Percentiles rank a stretch among this genome's conserved stretches.
Evolutionary conservation across 2,888 invertebrate species (phyloP).

Genomic region (Ischnus inquisitorius): DNA sequence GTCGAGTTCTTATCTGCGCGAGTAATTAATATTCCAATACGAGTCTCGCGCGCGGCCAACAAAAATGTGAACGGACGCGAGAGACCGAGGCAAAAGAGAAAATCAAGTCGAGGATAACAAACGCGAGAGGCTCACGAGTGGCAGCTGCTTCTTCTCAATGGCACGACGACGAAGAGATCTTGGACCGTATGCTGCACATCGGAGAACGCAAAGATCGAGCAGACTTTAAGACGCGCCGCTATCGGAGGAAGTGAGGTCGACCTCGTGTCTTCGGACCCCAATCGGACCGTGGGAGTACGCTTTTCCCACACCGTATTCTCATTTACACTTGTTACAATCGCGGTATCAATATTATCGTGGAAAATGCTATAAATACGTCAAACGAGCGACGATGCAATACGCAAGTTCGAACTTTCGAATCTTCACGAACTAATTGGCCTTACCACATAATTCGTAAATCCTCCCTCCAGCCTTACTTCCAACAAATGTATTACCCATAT

Average conservation of each 20-base stretch:
- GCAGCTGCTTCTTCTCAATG: conserved; percentile 61
- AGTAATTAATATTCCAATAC: conserved; percentile 81
- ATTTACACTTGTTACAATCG: conserved; percentile 21
- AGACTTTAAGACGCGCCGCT: conserved; percentile 82
- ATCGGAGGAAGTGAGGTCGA: conserved; percentile 85
- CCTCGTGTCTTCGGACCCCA: conserved; percentile 73
- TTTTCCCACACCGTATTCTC: conserved; percentile 67
- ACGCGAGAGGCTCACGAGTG: conserved; percentile 57
- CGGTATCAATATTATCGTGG: conserved; percentile 66
- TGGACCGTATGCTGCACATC: conserved; percentile 2
- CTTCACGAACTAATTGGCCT: conserved; percentile 52
- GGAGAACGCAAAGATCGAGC: conserved; percentile 68
- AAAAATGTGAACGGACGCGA: conserved; percentile 51
- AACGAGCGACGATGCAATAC: conserved; percentile 4
- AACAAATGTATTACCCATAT: background rate
- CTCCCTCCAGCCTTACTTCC: conserved; percentile 8
- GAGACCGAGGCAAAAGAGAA: conserved; percentile 56
- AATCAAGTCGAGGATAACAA: conserved; percentile 33
- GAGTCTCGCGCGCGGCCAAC: conserved; percentile 37
- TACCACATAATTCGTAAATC: conserved; percentile 58
- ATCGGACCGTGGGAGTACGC: conserved; percentile 76
- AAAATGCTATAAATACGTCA: conserved; percentile 70
- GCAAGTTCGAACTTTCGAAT: conserved; percentile 34
- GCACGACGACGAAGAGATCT: conserved; percentile 34
- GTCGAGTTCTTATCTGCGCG: conserved; percentile 66